Conservation (phyloP, 2,888 invertebrate species). For the Euproctis similis region DNA sequence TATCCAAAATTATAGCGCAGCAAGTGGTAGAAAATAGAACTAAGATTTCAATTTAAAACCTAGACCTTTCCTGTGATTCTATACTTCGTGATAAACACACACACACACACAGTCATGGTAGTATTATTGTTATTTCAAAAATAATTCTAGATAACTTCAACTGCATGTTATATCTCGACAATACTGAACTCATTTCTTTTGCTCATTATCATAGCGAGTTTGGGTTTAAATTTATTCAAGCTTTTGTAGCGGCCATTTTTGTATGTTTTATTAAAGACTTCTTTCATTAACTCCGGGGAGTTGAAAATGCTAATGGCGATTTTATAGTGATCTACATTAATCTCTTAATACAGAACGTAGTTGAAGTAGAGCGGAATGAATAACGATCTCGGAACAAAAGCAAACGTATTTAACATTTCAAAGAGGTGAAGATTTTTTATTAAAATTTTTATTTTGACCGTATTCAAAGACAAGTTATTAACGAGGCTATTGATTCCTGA, state of each 20-base stretch:
- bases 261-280: slow-evolving; percentile 17
- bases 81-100: too few species aligned
- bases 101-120: too few species aligned
- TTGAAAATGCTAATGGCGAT: slow-evolving; percentile 13
- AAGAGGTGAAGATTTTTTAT: slow-evolving; percentile 9
- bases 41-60: too few species aligned
- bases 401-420: slow-evolving; percentile 20
- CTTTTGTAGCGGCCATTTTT: slow-evolving; percentile 11
- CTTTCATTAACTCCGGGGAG: slow-evolving; percentile 14
- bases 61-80: too few species aligned
- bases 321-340: slow-evolving; percentile 11
- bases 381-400: slow-evolving; percentile 10
- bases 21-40: too few species aligned
- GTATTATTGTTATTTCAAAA: too few species aligned
- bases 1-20: too few species aligned
- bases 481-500: slow-evolving; percentile 23
- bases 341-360: slow-evolving; percentile 6
- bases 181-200: slow-evolving; percentile 12
- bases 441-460: slow-evolving; percentile 8
- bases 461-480: slow-evolving; percentile 21
- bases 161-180: too few species aligned
- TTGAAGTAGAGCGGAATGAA: slow-evolving; percentile 6
- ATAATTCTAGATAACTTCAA: too few species aligned
- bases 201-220: slow-evolving; percentile 24
- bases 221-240: slow-evolving; percentile 28